phyloP scores from a whole-genome alignment of 1,140 invertebrate genomes.

The Epicauta chinensis region DNA sequence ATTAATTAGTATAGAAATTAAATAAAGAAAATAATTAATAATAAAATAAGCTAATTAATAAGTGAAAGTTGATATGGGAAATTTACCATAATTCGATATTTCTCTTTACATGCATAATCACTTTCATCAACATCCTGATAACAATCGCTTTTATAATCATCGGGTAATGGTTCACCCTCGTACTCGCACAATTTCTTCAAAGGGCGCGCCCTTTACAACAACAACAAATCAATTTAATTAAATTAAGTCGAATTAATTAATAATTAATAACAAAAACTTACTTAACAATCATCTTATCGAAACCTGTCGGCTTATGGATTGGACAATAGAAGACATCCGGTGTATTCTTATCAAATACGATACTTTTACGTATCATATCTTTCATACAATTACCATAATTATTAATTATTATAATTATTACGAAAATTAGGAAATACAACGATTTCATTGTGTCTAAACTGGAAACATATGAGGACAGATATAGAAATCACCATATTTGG shows the following conservation, averaged over 20 bases:
- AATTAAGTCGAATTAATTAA: neutral
- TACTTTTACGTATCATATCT: constrained; percentile 73
- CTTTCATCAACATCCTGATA: constrained; percentile 77
- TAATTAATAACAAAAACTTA: constrained; percentile 31
- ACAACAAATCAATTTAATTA: neutral
- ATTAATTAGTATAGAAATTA: no score
- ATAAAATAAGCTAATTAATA: no score
- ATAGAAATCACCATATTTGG: no score
- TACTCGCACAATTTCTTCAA: constrained; percentile 70
- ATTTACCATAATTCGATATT: constrained; percentile 72
- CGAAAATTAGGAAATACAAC: no score
- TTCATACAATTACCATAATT: constrained; percentile 36
- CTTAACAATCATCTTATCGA: constrained; percentile 61
- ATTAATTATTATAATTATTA: neutral
- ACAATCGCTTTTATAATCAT: constrained; percentile 73
- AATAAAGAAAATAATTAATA: no score
- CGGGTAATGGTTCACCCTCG: constrained; percentile 61
- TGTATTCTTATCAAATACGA: constrained; percentile 76
- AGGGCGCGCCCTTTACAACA: constrained; percentile 51
- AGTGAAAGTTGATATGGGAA: no score
- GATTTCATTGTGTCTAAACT: no score
- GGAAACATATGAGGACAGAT: no score
- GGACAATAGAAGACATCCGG: constrained; percentile 81
- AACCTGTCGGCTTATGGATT: constrained; percentile 65
- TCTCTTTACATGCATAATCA: constrained; percentile 76